Evolutionary conservation across 2,888 invertebrate genomes (phyloP), one percentile per base, ranked within the genome.

Genomic region (Macropis europaea): DNA sequence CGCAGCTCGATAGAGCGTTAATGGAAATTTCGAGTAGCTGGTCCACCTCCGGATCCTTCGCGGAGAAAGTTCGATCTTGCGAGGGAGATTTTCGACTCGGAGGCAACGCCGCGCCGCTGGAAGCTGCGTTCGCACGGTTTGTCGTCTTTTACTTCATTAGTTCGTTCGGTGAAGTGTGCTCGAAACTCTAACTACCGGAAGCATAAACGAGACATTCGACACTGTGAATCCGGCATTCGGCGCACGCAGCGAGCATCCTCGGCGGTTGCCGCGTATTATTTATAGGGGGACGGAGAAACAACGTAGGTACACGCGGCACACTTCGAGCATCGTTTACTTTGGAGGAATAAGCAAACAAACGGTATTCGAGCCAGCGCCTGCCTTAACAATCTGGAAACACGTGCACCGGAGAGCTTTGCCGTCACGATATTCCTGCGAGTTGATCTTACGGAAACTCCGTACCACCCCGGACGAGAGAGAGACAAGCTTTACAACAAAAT

Each of bases 11-110:
- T 66, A 52, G 61, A 45, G 75, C 64, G 73, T 73, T 78, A 81
- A 78, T 76, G 75, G 78, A 81, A 78, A 79, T 82, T 75, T 77
- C 70, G 76, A 73, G 71, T 82, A 71, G 59, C 72, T 34, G 42
- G 60, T 15, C 38, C 15, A 26, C 17, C 52, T 42, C 34, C 54
- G 40, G 57, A 57, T 52, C 54, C 52, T 67, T 68, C 73, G 22
- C 43, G 22, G 42, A 26, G 26, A 56, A 64, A 57, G 38, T 57
- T 53, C 6, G 26, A 56, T 57, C 32, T 50, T 19, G 13, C 11
- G 28, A 19, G 17, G 13, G 19, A 28, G 54, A 34, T 24, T n/a
- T 3, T 19, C 1, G 2, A 9, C 5, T n/a, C 7, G 7, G 4
- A n/a, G 34, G 24, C 26, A 42, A 54, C 42, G 36, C 7, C 42